phyloP scores from a whole-genome alignment of 2,888 invertebrate genomes.

The Pasiphila rectangulata region DNA sequence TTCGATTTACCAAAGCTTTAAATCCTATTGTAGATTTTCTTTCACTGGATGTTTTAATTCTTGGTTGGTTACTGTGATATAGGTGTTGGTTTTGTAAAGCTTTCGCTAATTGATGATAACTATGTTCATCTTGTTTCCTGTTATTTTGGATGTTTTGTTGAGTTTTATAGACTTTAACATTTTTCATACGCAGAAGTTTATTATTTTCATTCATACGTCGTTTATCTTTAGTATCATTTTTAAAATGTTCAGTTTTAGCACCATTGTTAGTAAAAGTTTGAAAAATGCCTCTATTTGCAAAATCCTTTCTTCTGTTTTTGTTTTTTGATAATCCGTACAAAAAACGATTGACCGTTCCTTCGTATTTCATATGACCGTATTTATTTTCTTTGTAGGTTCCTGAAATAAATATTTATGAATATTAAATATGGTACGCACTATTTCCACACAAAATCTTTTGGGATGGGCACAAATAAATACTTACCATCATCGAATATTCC shows the following conservation, averaged over 20 bases:
- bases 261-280: neutral
- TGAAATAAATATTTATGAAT: slow-evolving; percentile 33
- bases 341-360: slow-evolving; percentile 29
- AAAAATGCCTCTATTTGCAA: neutral
- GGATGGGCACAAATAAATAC: slow-evolving; percentile 7
- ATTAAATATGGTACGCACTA: neutral
- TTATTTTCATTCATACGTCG: neutral
- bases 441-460: neutral
- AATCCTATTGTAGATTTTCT: neutral
- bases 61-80: neutral
- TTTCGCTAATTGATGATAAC: neutral
- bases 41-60: neutral
- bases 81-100: neutral
- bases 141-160: no score
- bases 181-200: neutral
- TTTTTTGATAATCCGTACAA: neutral
- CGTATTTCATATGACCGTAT: slow-evolving; percentile 60
- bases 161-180: neutral
- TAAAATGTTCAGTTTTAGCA: neutral
- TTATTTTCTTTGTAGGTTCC: slow-evolving; percentile 64
- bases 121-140: neutral
- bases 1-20: neutral
- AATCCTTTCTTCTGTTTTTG: neutral
- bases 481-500: slow-evolving; percentile 64
- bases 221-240: neutral